phyloP scores from a whole-genome alignment of 2,888 invertebrate genomes.

The Metallyticus violacea region DNA sequence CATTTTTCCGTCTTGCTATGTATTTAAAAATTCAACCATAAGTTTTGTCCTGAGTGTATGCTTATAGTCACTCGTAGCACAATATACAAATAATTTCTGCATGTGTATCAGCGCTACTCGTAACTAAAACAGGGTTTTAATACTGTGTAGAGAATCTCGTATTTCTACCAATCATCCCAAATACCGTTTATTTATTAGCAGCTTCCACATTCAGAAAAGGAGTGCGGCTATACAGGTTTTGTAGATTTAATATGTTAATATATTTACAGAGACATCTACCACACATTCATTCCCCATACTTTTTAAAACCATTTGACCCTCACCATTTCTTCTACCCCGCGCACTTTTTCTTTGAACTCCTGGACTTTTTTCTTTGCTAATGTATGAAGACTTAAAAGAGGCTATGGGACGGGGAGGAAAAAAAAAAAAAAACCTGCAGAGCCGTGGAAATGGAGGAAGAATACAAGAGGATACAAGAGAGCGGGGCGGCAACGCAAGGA shows the following conservation, averaged over 20 bases:
- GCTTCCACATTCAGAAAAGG: not conserved
- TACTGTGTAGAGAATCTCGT: too few species aligned
- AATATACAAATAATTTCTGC: too few species aligned
- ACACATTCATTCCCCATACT: not conserved
- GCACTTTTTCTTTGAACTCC: slow-evolving; percentile 10
- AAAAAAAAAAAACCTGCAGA: not conserved
- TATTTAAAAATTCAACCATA: too few species aligned
- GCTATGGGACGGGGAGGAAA: not conserved
- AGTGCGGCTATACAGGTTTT: not conserved
- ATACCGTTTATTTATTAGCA: too few species aligned
- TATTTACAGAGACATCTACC: not conserved
- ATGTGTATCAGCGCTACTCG: too few species aligned
- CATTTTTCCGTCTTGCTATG: too few species aligned
- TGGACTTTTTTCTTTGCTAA: slow-evolving; percentile 3
- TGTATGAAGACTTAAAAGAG: slow-evolving; percentile 13
- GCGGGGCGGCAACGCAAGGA: not conserved
- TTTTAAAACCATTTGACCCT: not conserved
- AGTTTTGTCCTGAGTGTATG: too few species aligned
- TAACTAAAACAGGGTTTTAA: too few species aligned
- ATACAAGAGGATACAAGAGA: not conserved
- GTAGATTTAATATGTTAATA: not conserved
- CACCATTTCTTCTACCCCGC: not conserved
- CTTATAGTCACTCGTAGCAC: too few species aligned
- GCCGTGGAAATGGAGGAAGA: not conserved
- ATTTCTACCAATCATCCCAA: too few species aligned